Base-by-base conservation (phyloP, 2,797 vertebrate genomes). In the Sarcophilus harrisii region DNA sequence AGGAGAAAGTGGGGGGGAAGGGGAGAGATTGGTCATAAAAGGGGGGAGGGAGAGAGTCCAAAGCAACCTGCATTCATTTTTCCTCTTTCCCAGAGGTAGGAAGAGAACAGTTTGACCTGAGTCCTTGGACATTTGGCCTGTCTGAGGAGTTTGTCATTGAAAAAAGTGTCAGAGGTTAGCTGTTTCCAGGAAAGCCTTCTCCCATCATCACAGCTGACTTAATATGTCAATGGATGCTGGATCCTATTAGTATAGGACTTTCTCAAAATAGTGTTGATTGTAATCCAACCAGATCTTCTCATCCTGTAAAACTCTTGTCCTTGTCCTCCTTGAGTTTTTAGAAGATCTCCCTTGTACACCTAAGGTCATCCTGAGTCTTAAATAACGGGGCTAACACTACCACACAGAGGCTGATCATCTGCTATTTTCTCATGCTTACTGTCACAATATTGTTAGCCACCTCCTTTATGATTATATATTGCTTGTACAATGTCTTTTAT, bases 181-280 rank as follows among this genome's bases (percentile, higher is more conserved):
- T 97, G 92, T 97, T 95, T 97, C 94, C 62, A 97, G 97, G 96
- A 55, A 27, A 38, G 96, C 96, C 95, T 96, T 81, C 96, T 96
- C 97, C 98, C 97, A 98, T 95, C 98, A 45, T 97, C 97, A n/a
- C 95, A 97, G 96, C 57, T 97, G 97, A 96, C 96, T 95, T 49
- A 24, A 94, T 38, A 81, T 45, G 38, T 81, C 66, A 38, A 24
- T 73, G 66, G 18, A 38, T 18, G 16, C 32, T 73, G 8, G n/a
- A 73, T 73, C 66, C 6, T n/a, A 38, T 21, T 73, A 73, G 21
- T 73, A n/a, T 38, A 14, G 18, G n/a, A 18, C 5, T 10, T 73
- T 32, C n/a, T n/a, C 18, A 38, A 73, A 73, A 38, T 38, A 38
- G n/a, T 38, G 6, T 6, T 73, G 6, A 66, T n/a, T 73, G n/a